Evolutionary conservation across 1,140 invertebrate genomes (phyloP), one percentile per base, ranked within the genome.

Genomic region (Nylanderia fulva): DNA sequence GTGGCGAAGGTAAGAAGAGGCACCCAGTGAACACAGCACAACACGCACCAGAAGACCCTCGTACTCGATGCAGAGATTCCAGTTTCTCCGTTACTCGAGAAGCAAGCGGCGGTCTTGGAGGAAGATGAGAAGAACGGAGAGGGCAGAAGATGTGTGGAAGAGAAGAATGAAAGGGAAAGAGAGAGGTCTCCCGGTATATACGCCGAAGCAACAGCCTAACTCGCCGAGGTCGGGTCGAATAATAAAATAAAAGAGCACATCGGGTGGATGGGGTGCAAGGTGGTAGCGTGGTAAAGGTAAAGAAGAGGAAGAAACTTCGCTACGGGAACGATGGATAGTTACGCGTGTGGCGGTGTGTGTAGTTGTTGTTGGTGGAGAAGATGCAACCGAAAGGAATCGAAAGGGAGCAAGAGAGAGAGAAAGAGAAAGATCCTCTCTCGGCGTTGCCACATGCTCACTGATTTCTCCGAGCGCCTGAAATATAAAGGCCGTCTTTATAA

Each of bases 401-500:
- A 64, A 21, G 71, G 63, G 68, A 33, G 58, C 33, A 13, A 48
- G 45, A 48, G 45, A 48, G 52, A 86, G 33, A 83, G 66, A 76
- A 36, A 77, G 58, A 82, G 83, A 61, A n/a, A 56, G 15, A 48
- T 48, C 45, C 45, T 64, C n/a, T n/a, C 85, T 77, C 92, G 86
- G 83, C 91, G 92, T 93, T 93, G 92, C 92, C 92, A 92, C 91
- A 92, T 92, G 85, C 88, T 91, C 88, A 92, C 91, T 90, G 87
- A 92, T 92, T 92, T 91, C 45, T 48, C 89, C 86, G 80, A 91
- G 86, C 85, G 87, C 77, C 85, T 88, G 75, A 91, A 91, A 90
- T 91, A 90, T 90, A 91, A 91, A 91, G 79, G 84, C 86, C 71
- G 85, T 87, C 90, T 91, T 92, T 92, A 90, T 91, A 86, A 88